Evolutionary conservation across 2,797 vertebrate species (phyloP).

Genomic region (Huso huso): DNA sequence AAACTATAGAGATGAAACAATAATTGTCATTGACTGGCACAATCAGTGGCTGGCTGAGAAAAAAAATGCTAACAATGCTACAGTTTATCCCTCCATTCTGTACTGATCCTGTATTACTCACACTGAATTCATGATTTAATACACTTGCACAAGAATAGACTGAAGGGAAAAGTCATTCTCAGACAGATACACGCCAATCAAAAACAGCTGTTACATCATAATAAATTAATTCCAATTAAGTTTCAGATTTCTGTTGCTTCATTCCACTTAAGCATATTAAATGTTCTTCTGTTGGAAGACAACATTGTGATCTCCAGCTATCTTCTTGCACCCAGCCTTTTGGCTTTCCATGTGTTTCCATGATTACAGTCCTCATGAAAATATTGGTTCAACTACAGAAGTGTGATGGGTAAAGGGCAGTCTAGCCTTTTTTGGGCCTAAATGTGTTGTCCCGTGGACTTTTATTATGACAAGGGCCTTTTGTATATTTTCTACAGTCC

Average conservation of each 20-base stretch:
- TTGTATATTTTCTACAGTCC: neutral
- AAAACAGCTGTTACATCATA: conserved; percentile 30
- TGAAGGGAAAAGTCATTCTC: conserved; percentile 40
- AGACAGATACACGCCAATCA: conserved; percentile 44
- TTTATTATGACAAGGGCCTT: neutral
- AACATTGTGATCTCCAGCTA: conserved; percentile 27
- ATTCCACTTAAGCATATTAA: conserved; percentile 7
- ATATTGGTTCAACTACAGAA: conserved; percentile 8
- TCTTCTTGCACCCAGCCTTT: conserved; percentile 24
- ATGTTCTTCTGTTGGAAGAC: conserved; percentile 33
- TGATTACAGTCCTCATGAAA: conserved; percentile 1
- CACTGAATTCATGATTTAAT: too few relatives aligned
- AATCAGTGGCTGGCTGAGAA: conserved; percentile 41
- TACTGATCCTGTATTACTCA: too few relatives aligned
- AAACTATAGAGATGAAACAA: conserved; percentile 51
- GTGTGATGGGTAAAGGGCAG: neutral
- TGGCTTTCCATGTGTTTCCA: conserved; percentile 41
- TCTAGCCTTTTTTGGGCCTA: neutral
- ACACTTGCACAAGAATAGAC: conserved; percentile 22
- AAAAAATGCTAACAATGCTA: conserved; percentile 24
- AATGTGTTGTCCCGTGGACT: neutral
- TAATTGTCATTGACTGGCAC: conserved; percentile 50
- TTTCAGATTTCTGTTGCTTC: conserved; percentile 41
- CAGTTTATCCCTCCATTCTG: too few relatives aligned
- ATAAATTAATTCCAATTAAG: conserved; percentile 49